Conservation (phyloP, 2,797 vertebrate species). For the Meriones psammophilus region DNA sequence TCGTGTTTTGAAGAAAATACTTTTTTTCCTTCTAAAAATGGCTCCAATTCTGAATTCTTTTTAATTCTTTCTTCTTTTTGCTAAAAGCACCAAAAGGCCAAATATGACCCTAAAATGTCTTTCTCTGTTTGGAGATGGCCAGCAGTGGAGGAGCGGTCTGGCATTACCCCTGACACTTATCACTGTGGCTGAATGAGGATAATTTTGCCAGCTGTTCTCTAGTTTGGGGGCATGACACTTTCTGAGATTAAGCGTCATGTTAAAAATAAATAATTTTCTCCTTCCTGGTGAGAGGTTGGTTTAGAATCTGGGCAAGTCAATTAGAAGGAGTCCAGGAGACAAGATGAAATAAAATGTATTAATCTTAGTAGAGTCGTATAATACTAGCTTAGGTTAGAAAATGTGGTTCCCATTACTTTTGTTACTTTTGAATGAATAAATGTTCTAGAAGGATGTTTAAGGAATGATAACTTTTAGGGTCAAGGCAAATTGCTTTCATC, state of each 20-base stretch:
- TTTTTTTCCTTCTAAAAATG: neutral
- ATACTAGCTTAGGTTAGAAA: conserved; percentile 7
- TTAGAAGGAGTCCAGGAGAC: neutral
- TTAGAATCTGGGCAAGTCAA: neutral
- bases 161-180: neutral
- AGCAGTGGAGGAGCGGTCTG: neutral
- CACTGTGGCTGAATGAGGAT: neutral
- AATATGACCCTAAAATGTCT: neutral
- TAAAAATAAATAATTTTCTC: conserved; percentile 7
- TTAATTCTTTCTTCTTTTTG: neutral
- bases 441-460: conserved; percentile 15
- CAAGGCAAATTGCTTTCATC: conserved; percentile 42
- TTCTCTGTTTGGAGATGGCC: neutral
- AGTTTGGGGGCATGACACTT: neutral
- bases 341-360: neutral
- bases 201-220: neutral
- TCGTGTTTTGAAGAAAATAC: neutral
- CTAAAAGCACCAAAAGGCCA: neutral
- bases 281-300: neutral
- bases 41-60: conserved; percentile 1
- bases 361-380: neutral
- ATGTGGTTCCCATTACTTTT: neutral
- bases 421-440: conserved; percentile 51
- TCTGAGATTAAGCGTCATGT: neutral
- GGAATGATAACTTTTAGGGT: conserved; percentile 6